Conservation (phyloP, 1,140 invertebrate genomes). For the Saccostrea glomerata region DNA sequence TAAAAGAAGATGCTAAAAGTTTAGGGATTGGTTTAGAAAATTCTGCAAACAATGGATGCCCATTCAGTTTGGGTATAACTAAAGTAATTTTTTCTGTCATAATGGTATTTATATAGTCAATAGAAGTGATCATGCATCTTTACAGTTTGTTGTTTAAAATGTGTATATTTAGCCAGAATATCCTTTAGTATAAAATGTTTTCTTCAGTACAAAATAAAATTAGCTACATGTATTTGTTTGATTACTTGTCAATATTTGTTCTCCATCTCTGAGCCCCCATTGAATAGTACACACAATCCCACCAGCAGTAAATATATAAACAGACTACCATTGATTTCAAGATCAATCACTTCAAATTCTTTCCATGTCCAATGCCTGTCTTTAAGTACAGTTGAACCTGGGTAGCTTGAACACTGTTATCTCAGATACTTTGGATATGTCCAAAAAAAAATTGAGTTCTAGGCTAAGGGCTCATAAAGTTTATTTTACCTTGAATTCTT, state of each 20-base stretch:
- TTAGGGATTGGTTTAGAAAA: too few relatives aligned
- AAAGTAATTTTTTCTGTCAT: too few relatives aligned
- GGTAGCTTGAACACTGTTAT: too few relatives aligned
- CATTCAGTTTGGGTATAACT: too few relatives aligned
- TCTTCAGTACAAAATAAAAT: conserved; percentile 2
- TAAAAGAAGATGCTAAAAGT: too few relatives aligned
- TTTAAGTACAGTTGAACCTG: background rate
- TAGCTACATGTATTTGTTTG: background rate
- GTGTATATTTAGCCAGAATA: background rate
- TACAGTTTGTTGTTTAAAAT: background rate
- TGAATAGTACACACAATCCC: background rate
- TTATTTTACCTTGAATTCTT: too few relatives aligned
- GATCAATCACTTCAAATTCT: background rate
- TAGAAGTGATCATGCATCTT: too few relatives aligned
- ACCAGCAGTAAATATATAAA: background rate
- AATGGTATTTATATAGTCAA: too few relatives aligned
- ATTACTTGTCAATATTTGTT: conserved; percentile 7
- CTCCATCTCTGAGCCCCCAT: background rate
- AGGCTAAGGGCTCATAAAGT: too few relatives aligned
- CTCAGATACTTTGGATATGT: too few relatives aligned
- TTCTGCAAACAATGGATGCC: too few relatives aligned
- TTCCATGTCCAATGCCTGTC: background rate
- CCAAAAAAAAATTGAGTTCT: too few relatives aligned
- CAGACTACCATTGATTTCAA: conserved; percentile 1
- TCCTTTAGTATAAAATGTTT: background rate